Evolutionary conservation across 2,113 vertebrate species (phyloP), one percentile per base, ranked within the genome.

Genomic region (Danionella cerebrum): DNA sequence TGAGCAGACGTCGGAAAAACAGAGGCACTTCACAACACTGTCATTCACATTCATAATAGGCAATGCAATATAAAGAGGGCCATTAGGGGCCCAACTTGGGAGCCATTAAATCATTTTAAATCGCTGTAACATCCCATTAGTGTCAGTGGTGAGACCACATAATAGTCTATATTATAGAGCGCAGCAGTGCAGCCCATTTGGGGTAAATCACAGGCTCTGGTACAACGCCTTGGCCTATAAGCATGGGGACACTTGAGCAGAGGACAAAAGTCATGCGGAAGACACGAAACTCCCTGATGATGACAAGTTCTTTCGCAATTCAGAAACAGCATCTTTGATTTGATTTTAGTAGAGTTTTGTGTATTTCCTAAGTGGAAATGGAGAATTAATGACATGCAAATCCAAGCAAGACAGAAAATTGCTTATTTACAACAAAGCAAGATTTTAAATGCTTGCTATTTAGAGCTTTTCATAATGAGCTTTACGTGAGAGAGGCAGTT

Each of bases 51-150:
- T 93, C 93, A 93, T 95, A 93, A 95, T 96, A 96, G 90, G 90
- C 93, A 93, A 91, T 91, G 93, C 92, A 91, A 92, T 94, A 96
- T 95, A 95, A 96, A 95, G 92, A 93, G 92, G 90, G 90, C 93
- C 92, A 95, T 97, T 96, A 95, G 91, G 93, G 94, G 82, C 85
- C 91, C 91, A 93, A 94, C 94, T 92, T 95, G 94, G 93, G 92
- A 96, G 91, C 94, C 93, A 97, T 98, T 96, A 98, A 97, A 98
- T 97, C 92, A 96, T 94, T 98, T 90, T 93, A 95, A 97, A 96
- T 94, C 91, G 89, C 93, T 97, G 93, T 94, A 97, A 97, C 93
- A 96, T 97, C 95, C 96, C 93, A 98, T 98, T 98, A 97, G 92
- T 94, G 93, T 96, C 94, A 95, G 90, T 92, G 90, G 89, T 89